Conservation (phyloP, 2,888 invertebrate species). For the Scaeva pyrastri region DNA sequence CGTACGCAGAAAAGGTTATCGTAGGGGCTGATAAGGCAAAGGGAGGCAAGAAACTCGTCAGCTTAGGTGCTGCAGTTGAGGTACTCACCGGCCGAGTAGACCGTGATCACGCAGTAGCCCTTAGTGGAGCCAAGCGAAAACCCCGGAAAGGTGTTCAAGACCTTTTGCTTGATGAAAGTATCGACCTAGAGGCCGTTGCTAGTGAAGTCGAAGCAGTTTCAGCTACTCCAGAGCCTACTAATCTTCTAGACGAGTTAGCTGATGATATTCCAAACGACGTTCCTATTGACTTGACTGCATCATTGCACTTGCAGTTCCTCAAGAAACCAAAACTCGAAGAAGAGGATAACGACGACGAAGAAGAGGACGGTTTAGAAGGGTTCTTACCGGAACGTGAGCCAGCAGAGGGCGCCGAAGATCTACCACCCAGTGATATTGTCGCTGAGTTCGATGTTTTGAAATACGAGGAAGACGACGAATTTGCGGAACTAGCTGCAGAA, state of each 20-base stretch:
- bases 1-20: constrained; percentile 93
- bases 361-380: constrained; percentile 74
- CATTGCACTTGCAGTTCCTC: constrained; percentile 86
- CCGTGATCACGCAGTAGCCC: constrained; percentile 87
- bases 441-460: constrained; percentile 86
- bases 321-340: constrained; percentile 83
- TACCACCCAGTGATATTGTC: constrained; percentile 80
- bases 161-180: constrained; percentile 87
- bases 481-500: constrained; percentile 91
- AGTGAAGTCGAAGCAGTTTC: constrained; percentile 79
- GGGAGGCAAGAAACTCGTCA: constrained; percentile 91
- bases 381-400: constrained; percentile 72
- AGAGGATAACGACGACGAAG: constrained; percentile 78
- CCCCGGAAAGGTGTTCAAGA: constrained; percentile 88
- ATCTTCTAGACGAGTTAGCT: constrained; percentile 90
- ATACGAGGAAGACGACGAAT: constrained; percentile 89
- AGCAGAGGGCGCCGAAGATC: constrained; percentile 77
- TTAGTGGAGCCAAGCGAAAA: constrained; percentile 84
- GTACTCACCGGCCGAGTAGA: constrained; percentile 93
- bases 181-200: constrained; percentile 84
- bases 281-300: constrained; percentile 89
- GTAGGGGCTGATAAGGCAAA: constrained; percentile 89
- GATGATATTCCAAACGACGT: constrained; percentile 87
- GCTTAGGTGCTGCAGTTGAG: constrained; percentile 94
- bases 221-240: constrained; percentile 84